phyloP scores from a whole-genome alignment of 1,140 invertebrate species.

The Aradophagus sp. region DNA sequence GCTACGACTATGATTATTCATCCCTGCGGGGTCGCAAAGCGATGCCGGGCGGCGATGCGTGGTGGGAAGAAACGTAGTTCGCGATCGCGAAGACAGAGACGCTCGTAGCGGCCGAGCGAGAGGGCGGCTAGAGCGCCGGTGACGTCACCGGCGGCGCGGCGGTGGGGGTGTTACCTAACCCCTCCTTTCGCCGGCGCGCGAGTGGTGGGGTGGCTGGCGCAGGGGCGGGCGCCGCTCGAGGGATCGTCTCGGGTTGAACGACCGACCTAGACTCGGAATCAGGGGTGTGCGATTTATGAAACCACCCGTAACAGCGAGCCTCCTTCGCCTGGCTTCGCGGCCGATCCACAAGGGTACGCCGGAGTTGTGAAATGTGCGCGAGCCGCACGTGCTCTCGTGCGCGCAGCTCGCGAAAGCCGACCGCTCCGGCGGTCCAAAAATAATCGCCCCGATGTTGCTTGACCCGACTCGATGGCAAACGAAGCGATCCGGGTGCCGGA shows the following conservation, averaged over 20 bases:
- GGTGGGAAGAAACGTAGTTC: slow-evolving; percentile 22
- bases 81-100: no score
- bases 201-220: slow-evolving; percentile 52
- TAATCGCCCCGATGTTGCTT: no score
- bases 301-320: slow-evolving; percentile 65
- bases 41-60: no score
- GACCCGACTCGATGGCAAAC: no score
- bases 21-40: slow-evolving; percentile 11
- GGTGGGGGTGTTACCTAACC: slow-evolving; percentile 44
- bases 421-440: no score
- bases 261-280: slow-evolving; percentile 76
- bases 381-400: slow-evolving; percentile 23
- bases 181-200: slow-evolving; percentile 18
- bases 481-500: no score
- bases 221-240: slow-evolving; percentile 41
- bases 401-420: neutral
- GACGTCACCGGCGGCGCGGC: slow-evolving; percentile 16
- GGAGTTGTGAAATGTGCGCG: slow-evolving; percentile 49
- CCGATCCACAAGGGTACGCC: slow-evolving; percentile 68
- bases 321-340: slow-evolving; percentile 56
- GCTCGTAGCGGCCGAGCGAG: no score
- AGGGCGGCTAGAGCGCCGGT: slow-evolving; percentile 8
- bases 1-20: slow-evolving; percentile 53
- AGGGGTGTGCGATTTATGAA: slow-evolving; percentile 73
- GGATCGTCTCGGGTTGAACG: slow-evolving; percentile 69